These are phyloP conservation scores for Bemisia tabaci DNA, from an alignment of 1,140 invertebrate species.

Conservation along the genomic window DNA sequence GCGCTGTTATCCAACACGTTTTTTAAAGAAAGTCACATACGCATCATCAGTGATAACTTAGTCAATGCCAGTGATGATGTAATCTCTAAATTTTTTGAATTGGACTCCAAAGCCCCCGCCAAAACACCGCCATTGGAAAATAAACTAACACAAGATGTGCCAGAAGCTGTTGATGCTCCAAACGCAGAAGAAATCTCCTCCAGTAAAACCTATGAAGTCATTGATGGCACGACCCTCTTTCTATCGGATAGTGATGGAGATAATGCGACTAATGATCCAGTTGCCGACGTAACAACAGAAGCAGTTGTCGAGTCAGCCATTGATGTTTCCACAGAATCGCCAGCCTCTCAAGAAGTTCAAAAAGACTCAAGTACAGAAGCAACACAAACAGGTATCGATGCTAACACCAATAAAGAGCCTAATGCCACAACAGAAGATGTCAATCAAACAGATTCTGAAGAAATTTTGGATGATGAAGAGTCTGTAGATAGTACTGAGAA, in stretches of 20 bases:
- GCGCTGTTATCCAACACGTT: not conserved
- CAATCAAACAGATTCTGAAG: not conserved
- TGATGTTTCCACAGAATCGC: not conserved
- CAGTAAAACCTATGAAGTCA: not conserved
- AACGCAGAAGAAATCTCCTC: not conserved
- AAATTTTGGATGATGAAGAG: not conserved
- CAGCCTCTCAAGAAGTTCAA: not conserved
- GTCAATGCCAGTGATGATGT: not conserved
- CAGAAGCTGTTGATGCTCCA: not conserved
- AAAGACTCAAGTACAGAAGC: not conserved
- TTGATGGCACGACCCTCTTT: not conserved
- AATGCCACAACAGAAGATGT: not conserved
- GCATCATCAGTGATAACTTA: not conserved
- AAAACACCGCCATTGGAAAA: not conserved
- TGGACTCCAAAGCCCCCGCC: not conserved
- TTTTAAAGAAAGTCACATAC: not conserved
- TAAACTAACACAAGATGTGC: not conserved
- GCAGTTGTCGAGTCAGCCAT: not conserved
- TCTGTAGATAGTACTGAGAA: too few relatives aligned
- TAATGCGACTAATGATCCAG: not conserved
- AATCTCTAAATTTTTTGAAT: not conserved
- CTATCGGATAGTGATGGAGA: not conserved
- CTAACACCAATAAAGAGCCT: not conserved
- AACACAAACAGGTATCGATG: not conserved
- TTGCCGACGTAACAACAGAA: not conserved